These are phyloP conservation scores for Phyllopteryx taeniolatus DNA, from an alignment of 2,113 vertebrate species.

Conservation along the genomic window DNA sequence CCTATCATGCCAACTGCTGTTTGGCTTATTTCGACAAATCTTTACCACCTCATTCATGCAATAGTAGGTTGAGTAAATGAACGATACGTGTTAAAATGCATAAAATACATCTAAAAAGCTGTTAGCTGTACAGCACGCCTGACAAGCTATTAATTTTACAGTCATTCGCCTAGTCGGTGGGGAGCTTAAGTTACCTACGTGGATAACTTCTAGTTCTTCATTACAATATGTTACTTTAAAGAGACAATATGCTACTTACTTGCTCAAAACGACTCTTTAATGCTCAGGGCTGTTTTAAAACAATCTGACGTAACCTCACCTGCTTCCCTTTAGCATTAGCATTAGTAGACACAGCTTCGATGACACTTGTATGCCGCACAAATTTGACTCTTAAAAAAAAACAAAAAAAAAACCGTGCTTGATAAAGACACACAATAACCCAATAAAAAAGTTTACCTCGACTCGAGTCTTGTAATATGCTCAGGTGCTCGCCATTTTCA, in stretches of 20 bases:
- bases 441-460: background rate
- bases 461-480: background rate
- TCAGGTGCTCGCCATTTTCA: conserved; percentile 28
- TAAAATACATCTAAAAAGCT: background rate
- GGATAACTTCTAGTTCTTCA: background rate
- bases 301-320: background rate
- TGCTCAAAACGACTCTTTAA: background rate
- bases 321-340: conserved; percentile 31
- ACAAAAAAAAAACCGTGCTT: conserved; percentile 39
- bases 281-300: background rate
- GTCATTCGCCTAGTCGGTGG: background rate
- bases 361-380: conserved; percentile 16
- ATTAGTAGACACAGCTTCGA: conserved; percentile 15
- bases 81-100: background rate
- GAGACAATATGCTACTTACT: no score
- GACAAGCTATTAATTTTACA: background rate
- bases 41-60: no score
- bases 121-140: background rate
- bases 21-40: background rate
- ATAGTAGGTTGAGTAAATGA: background rate
- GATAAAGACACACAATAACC: background rate
- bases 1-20: background rate
- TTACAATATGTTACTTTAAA: background rate
- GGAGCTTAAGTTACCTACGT: no score
- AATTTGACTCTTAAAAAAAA: background rate